Evolutionary conservation across 2,113 vertebrate genomes (phyloP).

Genomic region (Burhinus oedicnemus): DNA sequence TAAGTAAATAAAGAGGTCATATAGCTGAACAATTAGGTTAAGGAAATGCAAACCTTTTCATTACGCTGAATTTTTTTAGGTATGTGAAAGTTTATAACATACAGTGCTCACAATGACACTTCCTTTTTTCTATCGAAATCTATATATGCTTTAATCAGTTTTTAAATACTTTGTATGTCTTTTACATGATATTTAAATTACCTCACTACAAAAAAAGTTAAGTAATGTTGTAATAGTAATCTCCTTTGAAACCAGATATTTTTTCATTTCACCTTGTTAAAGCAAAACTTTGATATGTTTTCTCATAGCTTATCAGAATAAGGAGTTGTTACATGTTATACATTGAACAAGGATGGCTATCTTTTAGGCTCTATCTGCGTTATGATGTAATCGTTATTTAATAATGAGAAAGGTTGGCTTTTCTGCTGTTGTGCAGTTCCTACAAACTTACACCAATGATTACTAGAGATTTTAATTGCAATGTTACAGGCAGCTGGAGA

Average conservation of each 20-base stretch:
- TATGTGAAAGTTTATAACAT: not conserved
- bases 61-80: not conserved
- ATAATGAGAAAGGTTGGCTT: not conserved
- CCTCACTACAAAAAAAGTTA: not conserved
- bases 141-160: not conserved
- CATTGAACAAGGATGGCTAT: not conserved
- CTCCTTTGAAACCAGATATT: not conserved
- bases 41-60: not conserved
- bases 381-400: not conserved
- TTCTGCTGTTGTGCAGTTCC: not conserved
- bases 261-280: constrained; percentile 14
- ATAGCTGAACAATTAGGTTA: not conserved
- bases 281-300: not conserved
- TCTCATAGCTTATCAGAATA: not conserved
- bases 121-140: not conserved
- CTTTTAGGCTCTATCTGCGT: not conserved
- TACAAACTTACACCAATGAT: not conserved
- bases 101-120: not conserved
- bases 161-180: not conserved
- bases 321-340: not conserved
- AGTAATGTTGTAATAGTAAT: not conserved
- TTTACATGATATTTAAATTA: constrained; percentile 4
- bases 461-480: constrained; percentile 10
- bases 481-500: not conserved
- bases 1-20: not conserved